Conservation (phyloP, 1,140 invertebrate genomes). For the Brachystomella parvula region DNA sequence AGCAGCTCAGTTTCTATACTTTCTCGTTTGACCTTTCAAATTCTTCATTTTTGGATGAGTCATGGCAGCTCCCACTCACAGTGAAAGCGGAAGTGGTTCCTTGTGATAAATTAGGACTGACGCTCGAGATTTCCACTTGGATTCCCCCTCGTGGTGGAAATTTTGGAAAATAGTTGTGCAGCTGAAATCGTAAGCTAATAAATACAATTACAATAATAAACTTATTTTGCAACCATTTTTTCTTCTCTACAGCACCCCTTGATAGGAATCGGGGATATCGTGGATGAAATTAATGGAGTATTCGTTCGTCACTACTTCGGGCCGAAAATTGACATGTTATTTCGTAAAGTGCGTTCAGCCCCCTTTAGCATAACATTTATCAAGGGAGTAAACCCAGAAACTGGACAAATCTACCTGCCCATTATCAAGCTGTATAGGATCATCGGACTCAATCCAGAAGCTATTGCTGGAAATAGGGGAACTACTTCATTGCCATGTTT, state of each 20-base stretch:
- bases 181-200: slow-evolving; percentile 29
- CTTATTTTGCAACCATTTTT: slow-evolving; percentile 1
- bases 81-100: slow-evolving; percentile 36
- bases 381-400: slow-evolving; percentile 28
- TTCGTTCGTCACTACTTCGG: slow-evolving; percentile 28
- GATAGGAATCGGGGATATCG: slow-evolving; percentile 33
- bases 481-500: not conserved
- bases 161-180: slow-evolving; percentile 32
- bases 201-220: slow-evolving; percentile 2
- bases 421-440: slow-evolving; percentile 35
- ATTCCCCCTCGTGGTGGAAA: slow-evolving; percentile 33
- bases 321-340: slow-evolving; percentile 27
- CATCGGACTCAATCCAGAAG: slow-evolving; percentile 27
- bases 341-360: slow-evolving; percentile 24
- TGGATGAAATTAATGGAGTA: slow-evolving; percentile 35
- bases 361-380: slow-evolving; percentile 26
- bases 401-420: slow-evolving; percentile 31
- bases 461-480: not conserved
- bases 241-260: slow-evolving; percentile 16
- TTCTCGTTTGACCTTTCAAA: slow-evolving; percentile 33
- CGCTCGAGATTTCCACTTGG: slow-evolving; percentile 36
- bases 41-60: slow-evolving; percentile 35
- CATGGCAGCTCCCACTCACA: slow-evolving; percentile 32
- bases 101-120: slow-evolving; percentile 28
- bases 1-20: slow-evolving; percentile 26